These are phyloP conservation scores for Bubo scandiacus DNA, from an alignment of 2,113 vertebrate species.

Conservation along the genomic window DNA sequence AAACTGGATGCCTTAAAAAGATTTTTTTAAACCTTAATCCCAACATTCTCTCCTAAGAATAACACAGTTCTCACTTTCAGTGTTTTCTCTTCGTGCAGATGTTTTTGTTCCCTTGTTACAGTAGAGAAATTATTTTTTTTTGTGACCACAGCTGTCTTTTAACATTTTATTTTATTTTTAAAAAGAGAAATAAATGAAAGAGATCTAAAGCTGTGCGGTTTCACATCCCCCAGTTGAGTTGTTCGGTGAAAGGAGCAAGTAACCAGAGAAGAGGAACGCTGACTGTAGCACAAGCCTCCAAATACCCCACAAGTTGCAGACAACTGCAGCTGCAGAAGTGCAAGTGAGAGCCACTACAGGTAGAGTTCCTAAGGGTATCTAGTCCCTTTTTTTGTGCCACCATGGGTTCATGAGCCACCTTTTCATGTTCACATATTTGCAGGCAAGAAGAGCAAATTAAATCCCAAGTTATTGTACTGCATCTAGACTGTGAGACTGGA, in stretches of 20 bases:
- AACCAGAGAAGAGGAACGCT: background rate
- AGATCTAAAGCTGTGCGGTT: conserved; percentile 10
- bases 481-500: background rate
- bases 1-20: conserved; percentile 18
- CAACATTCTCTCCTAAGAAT: conserved; percentile 54
- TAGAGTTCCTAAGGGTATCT: background rate
- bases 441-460: fast-evolving
- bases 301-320: background rate
- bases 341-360: background rate
- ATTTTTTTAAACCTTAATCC: conserved; percentile 53
- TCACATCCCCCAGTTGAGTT: background rate
- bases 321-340: background rate
- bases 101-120: conserved; percentile 31
- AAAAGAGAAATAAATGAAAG: conserved; percentile 14
- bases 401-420: background rate
- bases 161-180: conserved; percentile 16
- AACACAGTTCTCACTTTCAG: conserved; percentile 47
- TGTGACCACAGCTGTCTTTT: background rate
- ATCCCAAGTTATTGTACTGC: background rate
- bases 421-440: background rate
- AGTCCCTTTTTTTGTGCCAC: background rate
- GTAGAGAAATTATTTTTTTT: background rate
- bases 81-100: conserved; percentile 36
- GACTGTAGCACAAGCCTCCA: background rate
- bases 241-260: background rate